These are phyloP conservation scores for Dermatophagoides farinae DNA, from an alignment of 1,140 invertebrate species.

Conservation along the genomic window DNA sequence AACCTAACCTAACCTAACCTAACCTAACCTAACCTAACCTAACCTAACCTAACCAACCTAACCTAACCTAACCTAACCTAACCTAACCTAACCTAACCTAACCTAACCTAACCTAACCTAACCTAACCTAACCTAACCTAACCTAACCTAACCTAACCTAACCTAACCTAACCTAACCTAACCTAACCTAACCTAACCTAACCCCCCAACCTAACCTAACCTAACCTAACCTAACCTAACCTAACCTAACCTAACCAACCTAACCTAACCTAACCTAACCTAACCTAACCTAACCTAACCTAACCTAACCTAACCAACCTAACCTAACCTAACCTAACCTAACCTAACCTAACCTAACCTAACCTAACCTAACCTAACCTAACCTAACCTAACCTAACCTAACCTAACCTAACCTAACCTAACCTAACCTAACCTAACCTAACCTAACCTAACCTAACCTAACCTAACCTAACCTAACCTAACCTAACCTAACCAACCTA, in stretches of 20 bases:
- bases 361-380: conserved; percentile 16
- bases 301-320: conserved; percentile 24
- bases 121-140: conserved; percentile 19
- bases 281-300: conserved; percentile 23
- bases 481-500: conserved; percentile 19
- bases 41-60: no score
- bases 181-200: conserved; percentile 6
- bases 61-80: conserved; percentile 24
- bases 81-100: conserved; percentile 16
- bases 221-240: conserved; percentile 15
- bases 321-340: conserved; percentile 19
- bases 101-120: conserved; percentile 19
- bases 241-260: conserved; percentile 15
- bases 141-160: conserved; percentile 22
- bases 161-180: conserved; percentile 2
- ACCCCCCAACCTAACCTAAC: conserved; percentile 13
- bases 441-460: conserved; percentile 20
- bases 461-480: conserved; percentile 20
- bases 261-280: conserved; percentile 21
- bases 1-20: no score
- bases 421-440: conserved; percentile 19
- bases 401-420: conserved; percentile 15
- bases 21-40: no score
- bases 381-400: conserved; percentile 10
- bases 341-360: conserved; percentile 17